A percentile compares a stretch with the other conserved stretches of the same genome.
Conservation (phyloP, 2,113 vertebrate species). For the Hassar affinis region DNA sequence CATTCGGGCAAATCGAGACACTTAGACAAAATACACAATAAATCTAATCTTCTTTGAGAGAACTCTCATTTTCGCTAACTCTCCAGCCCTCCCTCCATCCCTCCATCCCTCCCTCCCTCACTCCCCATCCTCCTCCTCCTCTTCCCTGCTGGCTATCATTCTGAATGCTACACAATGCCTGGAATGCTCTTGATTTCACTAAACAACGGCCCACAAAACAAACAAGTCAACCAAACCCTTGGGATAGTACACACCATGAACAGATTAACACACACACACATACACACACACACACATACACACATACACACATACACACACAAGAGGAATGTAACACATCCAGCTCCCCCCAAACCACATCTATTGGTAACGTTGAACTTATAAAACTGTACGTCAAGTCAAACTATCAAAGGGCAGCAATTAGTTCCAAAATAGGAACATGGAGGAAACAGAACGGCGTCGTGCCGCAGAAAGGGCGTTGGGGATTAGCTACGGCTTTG, state of each 20-base stretch:
- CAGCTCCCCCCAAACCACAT: conserved; percentile 10
- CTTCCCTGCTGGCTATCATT: conserved; percentile 11
- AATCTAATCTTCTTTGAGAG: not conserved
- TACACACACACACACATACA: too few species aligned
- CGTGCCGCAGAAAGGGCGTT: not conserved
- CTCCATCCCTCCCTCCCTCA: not conserved
- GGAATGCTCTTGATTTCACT: conserved; percentile 43
- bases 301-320: not conserved
- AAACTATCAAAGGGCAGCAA: not conserved
- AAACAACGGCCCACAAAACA: conserved; percentile 43
- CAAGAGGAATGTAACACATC: conserved; percentile 12
- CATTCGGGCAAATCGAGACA: not conserved
- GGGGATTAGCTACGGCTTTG: not conserved
- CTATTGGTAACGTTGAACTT: conserved; percentile 13
- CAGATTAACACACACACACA: conserved; percentile 25
- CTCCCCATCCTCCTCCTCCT: too few species aligned
- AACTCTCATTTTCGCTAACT: not conserved
- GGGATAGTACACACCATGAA: conserved; percentile 15
- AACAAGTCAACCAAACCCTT: conserved; percentile 34
- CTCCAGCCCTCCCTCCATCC: not conserved
- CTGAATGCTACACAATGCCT: conserved; percentile 28
- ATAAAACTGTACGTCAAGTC: conserved; percentile 3
- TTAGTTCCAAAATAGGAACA: not conserved
- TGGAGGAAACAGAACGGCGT: not conserved
- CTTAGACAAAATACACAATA: not conserved